These are phyloP conservation scores for Kryptolebias marmoratus DNA, from an alignment of 2,113 vertebrate genomes.

Conservation along the genomic window DNA sequence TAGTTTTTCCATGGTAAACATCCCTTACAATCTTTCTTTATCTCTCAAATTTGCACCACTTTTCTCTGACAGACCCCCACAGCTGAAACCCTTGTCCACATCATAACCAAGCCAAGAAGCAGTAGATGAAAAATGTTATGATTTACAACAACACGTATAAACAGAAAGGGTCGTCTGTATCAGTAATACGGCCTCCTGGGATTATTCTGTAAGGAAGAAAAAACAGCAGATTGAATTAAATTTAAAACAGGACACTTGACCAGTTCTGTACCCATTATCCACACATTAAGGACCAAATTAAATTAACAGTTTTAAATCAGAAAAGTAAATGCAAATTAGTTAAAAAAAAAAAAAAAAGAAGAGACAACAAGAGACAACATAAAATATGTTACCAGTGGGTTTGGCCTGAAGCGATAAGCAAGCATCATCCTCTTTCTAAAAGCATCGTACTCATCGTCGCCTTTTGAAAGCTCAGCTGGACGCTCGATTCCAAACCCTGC, in stretches of 20 bases:
- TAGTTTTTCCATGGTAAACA: constrained; percentile 5
- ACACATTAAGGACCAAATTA: neutral
- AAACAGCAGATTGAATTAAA: constrained; percentile 7
- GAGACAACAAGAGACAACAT: constrained; percentile 13
- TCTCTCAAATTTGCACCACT: neutral
- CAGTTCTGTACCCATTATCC: neutral
- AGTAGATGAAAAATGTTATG: constrained; percentile 15
- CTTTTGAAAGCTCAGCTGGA: constrained; percentile 87
- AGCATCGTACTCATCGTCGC: constrained; percentile 95
- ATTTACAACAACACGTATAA: constrained; percentile 29
- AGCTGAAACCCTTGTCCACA: constrained; percentile 30
- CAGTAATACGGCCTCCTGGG: constrained; percentile 98
- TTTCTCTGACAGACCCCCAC: constrained; percentile 19
- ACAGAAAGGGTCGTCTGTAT: constrained; percentile 53
- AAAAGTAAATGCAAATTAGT: neutral
- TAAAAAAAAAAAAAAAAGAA: neutral
- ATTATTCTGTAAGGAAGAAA: constrained; percentile 88
- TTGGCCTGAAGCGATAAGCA: constrained; percentile 96
- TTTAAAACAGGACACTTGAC: neutral
- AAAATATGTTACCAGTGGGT: constrained; percentile 85
- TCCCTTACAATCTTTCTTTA: neutral
- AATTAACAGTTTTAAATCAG: neutral
- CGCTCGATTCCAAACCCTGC: constrained; percentile 94
- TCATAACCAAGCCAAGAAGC: constrained; percentile 19
- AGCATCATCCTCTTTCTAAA: constrained; percentile 98